Evolutionary conservation across 2,113 vertebrate genomes (phyloP).

Genomic region (Notarius quadriscutis): DNA sequence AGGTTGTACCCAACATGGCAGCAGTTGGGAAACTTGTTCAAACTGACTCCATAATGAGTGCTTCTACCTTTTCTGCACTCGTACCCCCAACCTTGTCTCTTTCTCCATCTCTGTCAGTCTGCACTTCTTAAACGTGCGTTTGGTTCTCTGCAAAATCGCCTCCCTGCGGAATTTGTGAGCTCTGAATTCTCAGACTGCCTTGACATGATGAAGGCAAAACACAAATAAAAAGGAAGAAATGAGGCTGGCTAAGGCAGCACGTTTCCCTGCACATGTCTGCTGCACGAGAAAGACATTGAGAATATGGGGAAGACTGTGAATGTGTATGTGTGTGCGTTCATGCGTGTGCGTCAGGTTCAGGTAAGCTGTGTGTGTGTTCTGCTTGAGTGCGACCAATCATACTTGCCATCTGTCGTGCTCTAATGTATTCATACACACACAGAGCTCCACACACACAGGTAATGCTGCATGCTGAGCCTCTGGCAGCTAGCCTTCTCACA

Average conservation of each 20-base stretch:
- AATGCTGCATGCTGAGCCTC: slow-evolving; percentile 20
- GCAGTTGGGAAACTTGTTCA: slow-evolving; percentile 30
- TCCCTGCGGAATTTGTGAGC: slow-evolving; percentile 25
- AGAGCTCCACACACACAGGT: slow-evolving; percentile 39
- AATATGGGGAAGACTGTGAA: background rate
- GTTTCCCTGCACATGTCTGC: background rate
- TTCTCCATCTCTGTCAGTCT: slow-evolving; percentile 20
- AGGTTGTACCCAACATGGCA: slow-evolving; percentile 31
- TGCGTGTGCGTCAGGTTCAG: slow-evolving; percentile 8
- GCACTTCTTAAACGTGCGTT: slow-evolving; percentile 26
- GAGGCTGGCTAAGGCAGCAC: slow-evolving; percentile 17
- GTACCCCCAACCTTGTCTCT: background rate
- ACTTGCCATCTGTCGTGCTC: slow-evolving; percentile 42
- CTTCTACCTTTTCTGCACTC: slow-evolving; percentile 13
- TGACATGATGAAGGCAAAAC: slow-evolving; percentile 37
- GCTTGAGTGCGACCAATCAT: slow-evolving; percentile 29
- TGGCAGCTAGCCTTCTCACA: slow-evolving; percentile 7
- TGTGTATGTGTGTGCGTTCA: slow-evolving; percentile 19
- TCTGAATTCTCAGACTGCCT: slow-evolving; percentile 40
- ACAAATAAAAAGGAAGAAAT: slow-evolving; percentile 3
- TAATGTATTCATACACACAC: slow-evolving; percentile 50
- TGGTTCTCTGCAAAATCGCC: slow-evolving; percentile 29
- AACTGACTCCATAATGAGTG: slow-evolving; percentile 34
- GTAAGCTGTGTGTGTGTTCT: slow-evolving; percentile 27
- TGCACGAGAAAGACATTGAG: background rate